Conservation (phyloP, 2,113 vertebrate genomes). For the Neopipo cinnamomea region DNA sequence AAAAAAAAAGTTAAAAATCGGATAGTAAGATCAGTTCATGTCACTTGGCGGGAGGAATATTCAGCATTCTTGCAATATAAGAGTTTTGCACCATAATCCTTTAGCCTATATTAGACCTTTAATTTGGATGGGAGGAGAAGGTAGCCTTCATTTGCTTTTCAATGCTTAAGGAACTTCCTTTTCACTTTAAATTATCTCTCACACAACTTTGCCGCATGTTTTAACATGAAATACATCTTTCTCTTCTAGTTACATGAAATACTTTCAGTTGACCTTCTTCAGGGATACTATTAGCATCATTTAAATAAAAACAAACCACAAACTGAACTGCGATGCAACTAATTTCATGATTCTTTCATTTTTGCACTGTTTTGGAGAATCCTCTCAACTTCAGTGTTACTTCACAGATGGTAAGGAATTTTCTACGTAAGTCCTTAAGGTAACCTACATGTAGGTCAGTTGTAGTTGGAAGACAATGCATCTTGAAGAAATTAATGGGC, state of each 20-base stretch:
- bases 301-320: not conserved
- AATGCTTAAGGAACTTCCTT: not conserved
- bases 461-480: not conserved
- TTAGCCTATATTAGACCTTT: not conserved
- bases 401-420: not conserved
- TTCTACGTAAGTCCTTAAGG: not conserved
- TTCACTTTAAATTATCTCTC: not conserved
- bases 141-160: not conserved
- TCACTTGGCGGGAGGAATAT: not conserved
- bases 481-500: not conserved
- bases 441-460: not conserved
- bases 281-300: not conserved
- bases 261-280: not conserved
- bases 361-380: not conserved
- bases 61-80: not conserved
- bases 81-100: not conserved
- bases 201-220: not conserved
- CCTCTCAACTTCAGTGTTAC: not conserved
- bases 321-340: not conserved
- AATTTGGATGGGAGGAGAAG: not conserved
- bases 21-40: slow-evolving; percentile 11
- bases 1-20: not conserved
- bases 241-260: slow-evolving; percentile 2
- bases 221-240: not conserved
- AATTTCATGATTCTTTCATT: not conserved